Base-by-base conservation (phyloP, 2,888 invertebrate species). In the Eupeodes latifasciatus region DNA sequence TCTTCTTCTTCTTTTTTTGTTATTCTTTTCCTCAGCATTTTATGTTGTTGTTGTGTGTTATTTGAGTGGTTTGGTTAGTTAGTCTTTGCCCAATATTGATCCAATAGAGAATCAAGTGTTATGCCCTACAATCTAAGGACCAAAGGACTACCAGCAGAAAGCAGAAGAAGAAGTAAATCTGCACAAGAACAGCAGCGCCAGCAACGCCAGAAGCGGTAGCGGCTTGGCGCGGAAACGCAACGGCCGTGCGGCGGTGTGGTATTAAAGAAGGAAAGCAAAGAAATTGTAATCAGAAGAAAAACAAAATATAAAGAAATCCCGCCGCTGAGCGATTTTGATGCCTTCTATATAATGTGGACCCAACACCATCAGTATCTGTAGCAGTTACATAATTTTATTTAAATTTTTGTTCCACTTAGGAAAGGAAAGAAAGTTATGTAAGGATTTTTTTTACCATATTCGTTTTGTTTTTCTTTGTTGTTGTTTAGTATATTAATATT, bases 361-460 rank as follows among this genome's bases (percentile, higher is more conserved):
- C 77, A 75, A 81, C 78, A 88, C 84, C 78, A 76, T 47, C 47
- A 59, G 40, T 9, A 40, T 5, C 40, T 5, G 57, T 80, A 76
- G 78, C 66, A 75, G 85, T 88, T 88, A 88, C 78, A 88, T 88
- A 88, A 88, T 78, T 88, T 75, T 62, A 71, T 72, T 88, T 75
- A 85, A 85, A 85, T 85, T 88, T 85, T 72, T 57, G 76, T 81
- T 87, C 80, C 86, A 72, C 80, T 81, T 66, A 36, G 7, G 16
- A 9, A 40, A 40, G 6, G 34, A 27, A 27, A 27, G 27, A 27
- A 27, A 27, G 67, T 85, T 85, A 85, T 88, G 74, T 85, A 85
- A 88, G 81, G 53, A 77, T 64, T 88, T 9, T 40, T 5, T 9
- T 40, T 88, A 88, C 88, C 88, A 81, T 85, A 75, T 59, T 59